These are phyloP conservation scores for Tragopan temminckii DNA, from an alignment of 2,797 vertebrate species.

Conservation along the genomic window DNA sequence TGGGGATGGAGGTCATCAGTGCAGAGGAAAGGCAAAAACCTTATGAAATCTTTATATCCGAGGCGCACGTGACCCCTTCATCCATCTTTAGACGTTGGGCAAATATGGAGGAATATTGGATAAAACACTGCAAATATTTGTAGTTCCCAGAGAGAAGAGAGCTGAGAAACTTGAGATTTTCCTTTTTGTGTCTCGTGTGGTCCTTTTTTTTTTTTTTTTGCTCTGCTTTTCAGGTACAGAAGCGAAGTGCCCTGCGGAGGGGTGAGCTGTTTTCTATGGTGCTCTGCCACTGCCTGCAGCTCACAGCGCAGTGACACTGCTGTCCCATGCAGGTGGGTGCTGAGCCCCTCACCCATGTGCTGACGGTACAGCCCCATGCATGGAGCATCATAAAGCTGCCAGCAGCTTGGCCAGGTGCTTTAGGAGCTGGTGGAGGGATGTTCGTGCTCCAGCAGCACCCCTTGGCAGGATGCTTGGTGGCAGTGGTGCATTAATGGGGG, in stretches of 20 bases:
- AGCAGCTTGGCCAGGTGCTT: neutral
- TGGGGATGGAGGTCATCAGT: neutral
- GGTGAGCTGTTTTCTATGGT: neutral
- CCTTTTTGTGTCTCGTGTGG: fast-evolving
- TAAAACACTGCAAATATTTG: conserved; percentile 29
- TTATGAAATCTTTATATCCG: neutral
- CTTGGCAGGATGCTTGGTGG: neutral
- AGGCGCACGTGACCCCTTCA: neutral
- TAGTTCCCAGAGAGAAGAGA: neutral
- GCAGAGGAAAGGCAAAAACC: neutral
- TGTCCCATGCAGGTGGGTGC: neutral
- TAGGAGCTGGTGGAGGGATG: neutral
- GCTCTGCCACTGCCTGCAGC: neutral
- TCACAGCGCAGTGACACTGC: fast-evolving
- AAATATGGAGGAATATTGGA: neutral
- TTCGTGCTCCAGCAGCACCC: neutral
- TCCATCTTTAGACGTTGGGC: neutral
- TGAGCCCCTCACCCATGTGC: neutral
- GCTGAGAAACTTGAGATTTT: neutral
- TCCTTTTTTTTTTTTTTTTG: neutral
- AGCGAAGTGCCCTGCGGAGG: neutral
- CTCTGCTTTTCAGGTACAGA: neutral
- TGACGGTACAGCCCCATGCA: fast-evolving
- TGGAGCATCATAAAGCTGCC: neutral
- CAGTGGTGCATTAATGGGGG: neutral